Base-by-base conservation (phyloP, 2,888 invertebrate species). In the Anorthoa munda region DNA sequence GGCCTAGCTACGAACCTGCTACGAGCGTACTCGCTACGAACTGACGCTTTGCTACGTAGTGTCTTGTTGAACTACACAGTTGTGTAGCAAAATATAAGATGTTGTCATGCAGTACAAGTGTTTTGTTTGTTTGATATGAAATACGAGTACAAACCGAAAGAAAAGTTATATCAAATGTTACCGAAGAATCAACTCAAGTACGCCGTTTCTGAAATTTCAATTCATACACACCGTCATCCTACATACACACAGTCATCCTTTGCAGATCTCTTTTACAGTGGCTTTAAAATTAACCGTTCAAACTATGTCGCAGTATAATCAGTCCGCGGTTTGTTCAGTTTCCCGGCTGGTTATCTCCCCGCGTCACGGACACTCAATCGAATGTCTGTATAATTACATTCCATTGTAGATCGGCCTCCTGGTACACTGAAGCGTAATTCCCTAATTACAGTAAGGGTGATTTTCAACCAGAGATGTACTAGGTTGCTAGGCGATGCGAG, bases 341-440 rank as follows among this genome's bases (percentile, higher is more conserved):
- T 56, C 13, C 67, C n/a, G 17, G 46, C 48, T 4, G 59, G 51
- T 53, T 64, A 72, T 56, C 53, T 67, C 60, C 50, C 63, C 55
- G 15, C 53, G n/a, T 66, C 66, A 77, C 58, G 17, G 53, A 50
- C 68, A 81, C 48, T 63, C 63, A 3, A 45, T 15, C 45, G 50
- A 58, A 79, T 66, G 50, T 50, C 46, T 48, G 58, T 66, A 55
- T 71, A 80, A 80, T 81, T 80, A 71, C 31, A 51, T 15, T 68
- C 26, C 53, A 67, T 61, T 74, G 53, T 65, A 31, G 15, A 59
- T 7, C 3, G 58, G 2, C 31, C 53, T 51, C 46, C 9, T 18
- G 9, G 78, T 53, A 78, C 71, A 79, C 66, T 61, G 71, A 11
- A 58, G 21, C 13, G 70, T 68, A 81, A 53, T 48, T 31, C n/a